Base-by-base conservation (phyloP, 2,797 vertebrate genomes). In the Prionace glauca region DNA sequence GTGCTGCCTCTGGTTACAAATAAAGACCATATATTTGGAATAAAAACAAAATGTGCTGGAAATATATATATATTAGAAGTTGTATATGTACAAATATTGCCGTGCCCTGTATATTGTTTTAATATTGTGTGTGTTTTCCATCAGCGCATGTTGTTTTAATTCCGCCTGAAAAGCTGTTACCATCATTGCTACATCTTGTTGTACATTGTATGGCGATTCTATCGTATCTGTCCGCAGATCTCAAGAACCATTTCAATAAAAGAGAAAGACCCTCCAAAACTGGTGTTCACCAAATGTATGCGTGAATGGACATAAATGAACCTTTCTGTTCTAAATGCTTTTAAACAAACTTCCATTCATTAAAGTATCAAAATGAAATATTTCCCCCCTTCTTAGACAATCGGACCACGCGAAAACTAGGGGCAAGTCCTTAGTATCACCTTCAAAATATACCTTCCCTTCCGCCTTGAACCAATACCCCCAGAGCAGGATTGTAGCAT, bases 61-160 rank as follows among this genome's bases (percentile, higher is more conserved):
- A 77, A 77, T 77, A 77, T 77, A 36, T 93, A 56, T 56, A 74
- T 94, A 95, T 95, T 95, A 77, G 71, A 56, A 74, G 71, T 77
- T 77, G 93, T 95, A 50, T 72, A 67, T 95, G 29, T 74, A 74
- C 45, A 77, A 50, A 77, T 95, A 77, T 95, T 77, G 90, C 36
- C n/a, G n/a, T 69, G n/a, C 9, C n/a, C 36, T 92, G 90, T 41
- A 72, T 74, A 29, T 72, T 94, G 69, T 94, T 50, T 77, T 77
- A 74, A 77, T 56, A 7, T 56, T 18, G 1, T 77, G 93, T 56
- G 69, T 77, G 56, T 45, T 94, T 72, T 50, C 41, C 67, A 45
- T 50, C 2, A 56, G 71, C 50, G 26, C 22, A n/a, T 56, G 71
- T 18, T n/a, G 22, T 77, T 29, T 20, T 91, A 95, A 32, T 56